These are phyloP conservation scores for Nannoperca australis DNA, from an alignment of 2,797 vertebrate genomes.

Conservation along the genomic window DNA sequence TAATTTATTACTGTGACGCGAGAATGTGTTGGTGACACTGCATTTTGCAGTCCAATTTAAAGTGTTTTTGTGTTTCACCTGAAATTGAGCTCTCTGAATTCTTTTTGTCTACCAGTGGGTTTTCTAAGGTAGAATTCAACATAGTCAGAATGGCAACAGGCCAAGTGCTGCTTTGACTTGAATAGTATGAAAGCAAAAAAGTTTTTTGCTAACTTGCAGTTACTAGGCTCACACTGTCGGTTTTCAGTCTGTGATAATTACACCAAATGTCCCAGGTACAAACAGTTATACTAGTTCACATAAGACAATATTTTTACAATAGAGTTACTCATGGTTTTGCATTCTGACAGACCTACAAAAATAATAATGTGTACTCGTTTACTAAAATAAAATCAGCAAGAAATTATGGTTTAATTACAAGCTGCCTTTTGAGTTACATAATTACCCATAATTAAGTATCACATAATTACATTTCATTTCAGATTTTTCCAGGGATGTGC, in stretches of 20 bases:
- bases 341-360: constrained; percentile 10
- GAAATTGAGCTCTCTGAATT: constrained; percentile 40
- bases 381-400: constrained; percentile 38
- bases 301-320: not conserved
- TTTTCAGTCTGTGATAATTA: constrained; percentile 18
- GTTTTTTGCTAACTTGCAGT: constrained; percentile 13
- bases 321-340: constrained; percentile 9
- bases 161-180: constrained; percentile 25
- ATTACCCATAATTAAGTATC: constrained; percentile 56
- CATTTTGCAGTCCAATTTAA: constrained; percentile 72
- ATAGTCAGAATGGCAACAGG: constrained; percentile 24
- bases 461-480: constrained; percentile 38
- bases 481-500: constrained; percentile 29
- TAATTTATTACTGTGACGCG: constrained; percentile 69
- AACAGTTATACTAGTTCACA: not conserved
- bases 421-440: constrained; percentile 49
- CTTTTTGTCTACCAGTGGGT: constrained; percentile 23
- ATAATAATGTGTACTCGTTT: constrained; percentile 36
- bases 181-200: constrained; percentile 20
- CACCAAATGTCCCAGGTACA: constrained; percentile 1
- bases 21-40: constrained; percentile 63
- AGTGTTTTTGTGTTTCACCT: constrained; percentile 69
- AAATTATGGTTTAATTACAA: constrained; percentile 50
- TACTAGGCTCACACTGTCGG: not conserved
- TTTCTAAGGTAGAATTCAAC: constrained; percentile 41